Evolutionary conservation across 2,113 vertebrate genomes (phyloP).

Genomic region (Tragelaphus buxtoni): DNA sequence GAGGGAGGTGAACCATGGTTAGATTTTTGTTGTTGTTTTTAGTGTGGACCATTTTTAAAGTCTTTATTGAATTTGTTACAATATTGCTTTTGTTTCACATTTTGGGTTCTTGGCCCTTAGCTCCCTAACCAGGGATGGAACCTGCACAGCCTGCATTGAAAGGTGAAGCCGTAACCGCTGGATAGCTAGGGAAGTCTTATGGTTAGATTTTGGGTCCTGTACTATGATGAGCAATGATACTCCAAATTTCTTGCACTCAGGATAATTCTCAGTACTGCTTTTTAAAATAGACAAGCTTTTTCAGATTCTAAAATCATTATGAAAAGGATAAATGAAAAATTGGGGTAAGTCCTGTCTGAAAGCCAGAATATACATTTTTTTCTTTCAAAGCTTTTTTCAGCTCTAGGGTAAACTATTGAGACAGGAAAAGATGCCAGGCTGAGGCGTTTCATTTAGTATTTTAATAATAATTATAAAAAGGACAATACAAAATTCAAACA

Average conservation of each 20-base stretch:
- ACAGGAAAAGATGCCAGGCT: constrained; percentile 62
- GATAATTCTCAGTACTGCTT: not conserved
- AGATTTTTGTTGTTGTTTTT: not conserved
- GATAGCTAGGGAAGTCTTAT: not conserved
- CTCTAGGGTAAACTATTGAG: not conserved
- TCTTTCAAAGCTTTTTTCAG: not conserved
- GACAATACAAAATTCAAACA: constrained; percentile 99
- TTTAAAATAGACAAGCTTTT: constrained; percentile 22
- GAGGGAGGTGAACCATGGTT: not conserved
- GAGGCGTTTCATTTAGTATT: constrained; percentile 83
- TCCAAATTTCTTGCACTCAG: not conserved
- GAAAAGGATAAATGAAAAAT: not conserved
- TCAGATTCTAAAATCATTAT: constrained; percentile 25
- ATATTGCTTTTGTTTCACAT: not conserved
- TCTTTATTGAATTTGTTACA: not conserved
- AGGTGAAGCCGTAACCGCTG: not conserved
- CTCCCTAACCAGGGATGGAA: not conserved
- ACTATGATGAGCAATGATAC: not conserved
- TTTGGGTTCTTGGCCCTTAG: not conserved
- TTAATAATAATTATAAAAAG: constrained; percentile 84
- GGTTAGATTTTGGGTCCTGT: not conserved
- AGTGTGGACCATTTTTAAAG: not conserved
- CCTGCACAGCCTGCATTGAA: not conserved
- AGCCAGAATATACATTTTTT: not conserved
- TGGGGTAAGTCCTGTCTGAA: not conserved